Conservation (phyloP, 2,797 vertebrate genomes). For the Onychomys leucogaster region DNA sequence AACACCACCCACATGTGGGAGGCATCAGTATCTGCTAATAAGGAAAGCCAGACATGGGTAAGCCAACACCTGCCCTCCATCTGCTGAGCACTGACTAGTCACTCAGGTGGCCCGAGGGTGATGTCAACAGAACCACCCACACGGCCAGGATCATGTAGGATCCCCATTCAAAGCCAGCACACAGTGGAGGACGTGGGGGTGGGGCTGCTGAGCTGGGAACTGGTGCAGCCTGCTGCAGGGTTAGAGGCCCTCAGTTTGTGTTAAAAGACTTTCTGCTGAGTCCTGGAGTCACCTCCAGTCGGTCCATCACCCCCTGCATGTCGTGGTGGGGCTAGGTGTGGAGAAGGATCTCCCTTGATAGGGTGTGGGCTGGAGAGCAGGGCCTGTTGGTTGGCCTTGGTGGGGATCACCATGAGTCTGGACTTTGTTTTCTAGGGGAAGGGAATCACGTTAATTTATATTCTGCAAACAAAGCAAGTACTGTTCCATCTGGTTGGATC, state of each 20-base stretch:
- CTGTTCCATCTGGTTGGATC: not conserved
- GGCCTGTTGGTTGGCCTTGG: not conserved
- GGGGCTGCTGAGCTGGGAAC: not conserved
- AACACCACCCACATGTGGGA: accelerated
- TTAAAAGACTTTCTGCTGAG: not conserved
- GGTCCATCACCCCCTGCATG: not conserved
- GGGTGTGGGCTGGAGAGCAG: not conserved
- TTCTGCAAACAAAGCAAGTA: not conserved
- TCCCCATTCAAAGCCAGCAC: not conserved
- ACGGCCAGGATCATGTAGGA: not conserved
- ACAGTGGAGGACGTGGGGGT: not conserved
- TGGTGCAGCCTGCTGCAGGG: not conserved
- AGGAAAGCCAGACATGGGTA: not conserved
- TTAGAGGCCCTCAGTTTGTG: not conserved
- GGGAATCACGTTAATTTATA: not conserved
- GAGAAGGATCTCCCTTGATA: not conserved
- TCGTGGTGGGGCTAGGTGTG: not conserved
- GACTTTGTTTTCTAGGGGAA: not conserved
- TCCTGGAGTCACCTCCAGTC: not conserved
- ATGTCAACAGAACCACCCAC: not conserved
- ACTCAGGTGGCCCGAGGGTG: not conserved
- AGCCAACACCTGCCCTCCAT: not conserved
- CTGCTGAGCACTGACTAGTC: not conserved
- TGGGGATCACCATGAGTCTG: not conserved
- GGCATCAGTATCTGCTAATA: not conserved